These are phyloP conservation scores for Augiades crinisus DNA, from an alignment of 2,888 invertebrate genomes.

Conservation along the genomic window DNA sequence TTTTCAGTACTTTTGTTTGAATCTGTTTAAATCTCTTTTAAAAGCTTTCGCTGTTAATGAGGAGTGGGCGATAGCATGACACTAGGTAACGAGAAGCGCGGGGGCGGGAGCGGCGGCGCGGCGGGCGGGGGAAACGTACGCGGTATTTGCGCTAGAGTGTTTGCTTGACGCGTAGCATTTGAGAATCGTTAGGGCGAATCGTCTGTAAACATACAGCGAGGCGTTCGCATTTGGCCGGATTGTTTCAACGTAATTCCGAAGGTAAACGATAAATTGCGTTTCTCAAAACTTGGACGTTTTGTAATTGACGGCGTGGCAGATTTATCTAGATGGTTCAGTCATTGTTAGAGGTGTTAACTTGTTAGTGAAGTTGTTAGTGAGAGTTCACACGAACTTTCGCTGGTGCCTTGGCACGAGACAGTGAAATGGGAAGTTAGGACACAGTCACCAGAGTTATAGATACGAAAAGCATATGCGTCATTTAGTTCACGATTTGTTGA, in stretches of 20 bases:
- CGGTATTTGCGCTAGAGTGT: conserved; percentile 67
- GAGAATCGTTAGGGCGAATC: conserved; percentile 76
- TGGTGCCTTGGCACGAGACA: conserved; percentile 62
- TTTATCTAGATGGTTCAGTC: conserved; percentile 79
- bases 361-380: conserved; percentile 75
- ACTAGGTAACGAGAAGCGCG: conserved; percentile 39
- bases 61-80: conserved; percentile 55
- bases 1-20: conserved; percentile 70
- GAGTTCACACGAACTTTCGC: conserved; percentile 72
- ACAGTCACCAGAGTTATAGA: conserved; percentile 62
- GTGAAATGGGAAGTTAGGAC: conserved; percentile 66
- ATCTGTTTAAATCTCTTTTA: conserved; percentile 72
- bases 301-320: conserved; percentile 71
- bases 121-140: conserved; percentile 44
- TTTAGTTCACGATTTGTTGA: conserved; percentile 56
- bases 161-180: conserved; percentile 75
- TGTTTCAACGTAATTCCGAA: conserved; percentile 66
- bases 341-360: conserved; percentile 75
- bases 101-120: conserved; percentile 37
- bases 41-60: conserved; percentile 73
- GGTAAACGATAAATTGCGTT: conserved; percentile 72
- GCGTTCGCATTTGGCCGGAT: conserved; percentile 69
- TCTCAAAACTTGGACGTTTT: conserved; percentile 75
- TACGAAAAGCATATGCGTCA: conserved; percentile 62
- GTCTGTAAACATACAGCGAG: conserved; percentile 67